Conservation (phyloP, 2,113 vertebrate species). For the Bos indicus region DNA sequence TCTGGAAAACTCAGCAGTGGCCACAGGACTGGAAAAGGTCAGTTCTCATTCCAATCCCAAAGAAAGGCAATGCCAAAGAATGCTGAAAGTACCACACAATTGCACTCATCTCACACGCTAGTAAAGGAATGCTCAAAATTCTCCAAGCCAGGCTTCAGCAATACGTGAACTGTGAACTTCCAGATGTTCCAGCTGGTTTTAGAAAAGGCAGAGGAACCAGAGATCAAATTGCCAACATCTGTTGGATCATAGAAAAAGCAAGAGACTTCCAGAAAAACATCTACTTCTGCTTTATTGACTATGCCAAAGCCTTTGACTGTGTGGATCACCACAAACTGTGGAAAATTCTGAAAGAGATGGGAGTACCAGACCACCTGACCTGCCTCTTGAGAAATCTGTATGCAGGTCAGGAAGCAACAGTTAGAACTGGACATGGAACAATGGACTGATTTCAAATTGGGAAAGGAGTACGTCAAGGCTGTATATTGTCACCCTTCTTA, state of each 20-base stretch:
- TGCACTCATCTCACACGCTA: neutral
- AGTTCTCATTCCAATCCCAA: neutral
- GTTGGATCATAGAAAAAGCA: neutral
- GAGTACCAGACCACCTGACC: neutral
- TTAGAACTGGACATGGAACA: neutral
- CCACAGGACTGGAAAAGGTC: neutral
- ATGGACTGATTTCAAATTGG: neutral
- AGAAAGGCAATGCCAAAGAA: neutral
- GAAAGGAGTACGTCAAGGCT: neutral
- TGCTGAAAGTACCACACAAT: neutral
- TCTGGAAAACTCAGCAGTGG: neutral
- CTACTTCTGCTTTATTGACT: neutral
- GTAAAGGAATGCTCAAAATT: neutral
- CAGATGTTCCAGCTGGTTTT: neutral
- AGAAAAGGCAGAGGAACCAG: neutral
- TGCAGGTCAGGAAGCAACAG: neutral
- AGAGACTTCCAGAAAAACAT: neutral
- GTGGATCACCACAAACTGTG: neutral
- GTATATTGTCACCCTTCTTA: neutral
- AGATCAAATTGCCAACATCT: neutral
- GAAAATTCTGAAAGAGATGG: neutral
- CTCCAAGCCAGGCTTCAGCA: neutral
- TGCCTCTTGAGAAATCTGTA: neutral
- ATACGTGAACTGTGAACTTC: neutral
- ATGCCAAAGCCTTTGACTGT: neutral